phyloP scores from a whole-genome alignment of 2,888 invertebrate species.

The Spilosoma lubricipeda region DNA sequence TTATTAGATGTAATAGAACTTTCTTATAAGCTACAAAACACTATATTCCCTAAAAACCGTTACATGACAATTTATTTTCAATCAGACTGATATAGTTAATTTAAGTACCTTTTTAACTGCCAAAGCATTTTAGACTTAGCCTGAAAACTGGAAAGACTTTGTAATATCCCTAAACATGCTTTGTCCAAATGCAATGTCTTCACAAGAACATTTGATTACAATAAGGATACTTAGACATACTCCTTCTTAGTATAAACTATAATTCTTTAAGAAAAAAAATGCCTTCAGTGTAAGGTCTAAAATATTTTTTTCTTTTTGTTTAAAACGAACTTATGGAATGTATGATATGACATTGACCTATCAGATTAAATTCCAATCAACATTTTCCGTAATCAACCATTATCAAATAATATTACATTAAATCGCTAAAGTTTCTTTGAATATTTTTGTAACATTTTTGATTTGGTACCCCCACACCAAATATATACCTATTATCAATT shows the following conservation, averaged over 20 bases:
- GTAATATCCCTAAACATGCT: neutral
- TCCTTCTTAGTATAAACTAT: neutral
- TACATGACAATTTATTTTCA: conserved; percentile 52
- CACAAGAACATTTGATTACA: neutral
- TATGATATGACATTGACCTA: neutral
- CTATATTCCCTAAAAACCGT: conserved; percentile 31
- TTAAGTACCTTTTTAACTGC: conserved; percentile 77
- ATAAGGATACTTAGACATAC: neutral
- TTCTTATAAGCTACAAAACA: neutral
- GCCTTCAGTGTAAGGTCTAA: neutral
- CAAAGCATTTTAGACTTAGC: conserved; percentile 79
- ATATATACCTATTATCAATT: neutral
- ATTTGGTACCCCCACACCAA: neutral
- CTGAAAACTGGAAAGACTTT: conserved; percentile 33
- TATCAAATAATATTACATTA: neutral
- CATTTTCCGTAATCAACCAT: neutral
- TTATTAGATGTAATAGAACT: conserved; percentile 1
- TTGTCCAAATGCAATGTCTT: neutral
- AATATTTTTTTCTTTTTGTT: neutral
- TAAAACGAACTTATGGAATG: neutral
- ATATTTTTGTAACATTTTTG: neutral
- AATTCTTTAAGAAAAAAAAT: neutral
- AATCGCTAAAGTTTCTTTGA: neutral
- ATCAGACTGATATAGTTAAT: conserved; percentile 71
- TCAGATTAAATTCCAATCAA: neutral